Evolutionary conservation across 2,888 invertebrate species (phyloP).

Genomic region (Drosophila lutescens): DNA sequence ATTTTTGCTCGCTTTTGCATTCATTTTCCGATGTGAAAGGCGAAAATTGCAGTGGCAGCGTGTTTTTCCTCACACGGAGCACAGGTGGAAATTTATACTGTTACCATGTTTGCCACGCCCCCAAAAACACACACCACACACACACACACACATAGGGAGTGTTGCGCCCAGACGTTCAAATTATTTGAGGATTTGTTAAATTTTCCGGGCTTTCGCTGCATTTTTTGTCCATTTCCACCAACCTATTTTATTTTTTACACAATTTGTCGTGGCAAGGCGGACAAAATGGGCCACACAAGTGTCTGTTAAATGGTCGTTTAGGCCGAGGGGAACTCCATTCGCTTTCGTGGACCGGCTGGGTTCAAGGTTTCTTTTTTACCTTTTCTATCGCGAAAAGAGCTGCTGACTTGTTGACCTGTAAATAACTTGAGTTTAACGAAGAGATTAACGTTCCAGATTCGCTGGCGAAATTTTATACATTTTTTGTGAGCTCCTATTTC

Average conservation of each 20-base stretch:
- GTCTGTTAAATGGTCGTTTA: slow-evolving; percentile 61
- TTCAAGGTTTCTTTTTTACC: slow-evolving; percentile 22
- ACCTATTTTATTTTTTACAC: slow-evolving; percentile 35
- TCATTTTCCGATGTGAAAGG: slow-evolving; percentile 49
- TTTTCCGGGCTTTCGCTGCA: slow-evolving; percentile 40
- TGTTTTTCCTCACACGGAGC: slow-evolving; percentile 56
- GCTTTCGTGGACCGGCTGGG: slow-evolving; percentile 14
- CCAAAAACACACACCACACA: slow-evolving; percentile 13
- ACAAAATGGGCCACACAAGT: slow-evolving; percentile 47
- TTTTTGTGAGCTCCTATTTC: slow-evolving; percentile 13
- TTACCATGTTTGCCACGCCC: slow-evolving; percentile 36
- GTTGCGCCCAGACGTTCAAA: slow-evolving; percentile 55
- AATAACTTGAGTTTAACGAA: slow-evolving; percentile 49
- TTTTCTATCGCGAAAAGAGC: slow-evolving; percentile 31
- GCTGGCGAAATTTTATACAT: slow-evolving; percentile 32
- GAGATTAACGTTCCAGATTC: slow-evolving; percentile 43
- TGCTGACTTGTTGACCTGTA: slow-evolving; percentile 52
- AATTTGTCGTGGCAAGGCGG: slow-evolving; percentile 43
- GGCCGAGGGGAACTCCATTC: slow-evolving; percentile 17
- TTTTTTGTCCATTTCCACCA: slow-evolving; percentile 29
- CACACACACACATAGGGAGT: not conserved
- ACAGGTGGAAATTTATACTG: slow-evolving; percentile 61
- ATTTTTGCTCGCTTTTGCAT: slow-evolving; percentile 73
- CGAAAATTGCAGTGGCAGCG: slow-evolving; percentile 71
- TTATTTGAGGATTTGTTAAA: slow-evolving; percentile 77